phyloP scores from a whole-genome alignment of 1,140 invertebrate species.

The Stenopsyche tienmushanensis region DNA sequence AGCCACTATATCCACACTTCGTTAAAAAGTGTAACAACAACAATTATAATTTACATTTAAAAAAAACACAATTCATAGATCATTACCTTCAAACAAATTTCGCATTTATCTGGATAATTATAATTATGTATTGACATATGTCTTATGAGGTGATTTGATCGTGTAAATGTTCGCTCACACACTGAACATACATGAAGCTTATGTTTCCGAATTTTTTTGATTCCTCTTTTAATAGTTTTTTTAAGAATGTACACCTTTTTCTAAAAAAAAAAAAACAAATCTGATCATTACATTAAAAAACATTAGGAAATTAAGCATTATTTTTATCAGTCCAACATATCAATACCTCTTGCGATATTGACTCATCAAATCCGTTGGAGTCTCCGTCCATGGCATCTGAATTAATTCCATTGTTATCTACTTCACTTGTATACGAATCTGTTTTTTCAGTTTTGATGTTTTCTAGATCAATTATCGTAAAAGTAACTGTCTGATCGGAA shows the following conservation, averaged over 20 bases:
- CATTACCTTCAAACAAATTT: constrained; percentile 32
- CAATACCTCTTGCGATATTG: constrained; percentile 10
- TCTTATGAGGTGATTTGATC: constrained; percentile 37
- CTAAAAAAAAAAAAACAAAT: constrained; percentile 13
- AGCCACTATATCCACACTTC: too few relatives aligned
- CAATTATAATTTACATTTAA: too few relatives aligned
- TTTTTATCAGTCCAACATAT: neutral
- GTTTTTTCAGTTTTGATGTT: neutral
- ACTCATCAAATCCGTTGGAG: neutral
- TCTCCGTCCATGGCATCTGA: neutral
- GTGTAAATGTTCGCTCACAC: constrained; percentile 33
- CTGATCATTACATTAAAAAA: too few relatives aligned
- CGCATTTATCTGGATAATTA: constrained; percentile 36
- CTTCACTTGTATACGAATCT: neutral
- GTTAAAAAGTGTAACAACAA: too few relatives aligned
- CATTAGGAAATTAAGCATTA: constrained; percentile 4
- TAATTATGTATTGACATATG: constrained; percentile 37
- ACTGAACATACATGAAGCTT: constrained; percentile 36
- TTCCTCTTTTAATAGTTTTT: neutral
- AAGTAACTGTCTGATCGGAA: neutral
- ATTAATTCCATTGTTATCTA: neutral
- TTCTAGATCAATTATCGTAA: neutral
- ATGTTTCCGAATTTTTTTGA: constrained; percentile 30
- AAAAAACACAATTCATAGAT: too few relatives aligned
- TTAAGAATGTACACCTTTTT: neutral